phyloP scores from a whole-genome alignment of 2,888 invertebrate genomes.

The Malthinus flaveolus region DNA sequence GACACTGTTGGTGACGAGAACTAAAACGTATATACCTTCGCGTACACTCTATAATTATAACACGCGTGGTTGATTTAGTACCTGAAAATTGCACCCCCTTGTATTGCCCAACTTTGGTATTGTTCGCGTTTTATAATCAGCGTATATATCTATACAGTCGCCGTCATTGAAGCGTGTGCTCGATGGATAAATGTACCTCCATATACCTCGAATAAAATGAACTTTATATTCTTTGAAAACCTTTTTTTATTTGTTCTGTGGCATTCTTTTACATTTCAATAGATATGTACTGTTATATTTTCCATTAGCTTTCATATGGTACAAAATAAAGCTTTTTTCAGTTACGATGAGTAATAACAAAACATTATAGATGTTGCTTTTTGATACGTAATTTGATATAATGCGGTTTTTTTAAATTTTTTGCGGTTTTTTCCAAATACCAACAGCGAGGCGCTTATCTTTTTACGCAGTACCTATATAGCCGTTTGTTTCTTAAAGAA shows the following conservation, averaged over 20 bases:
- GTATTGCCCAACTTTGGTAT: slow-evolving; percentile 33
- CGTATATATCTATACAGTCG: slow-evolving; percentile 28
- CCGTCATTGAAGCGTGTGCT: slow-evolving; percentile 32
- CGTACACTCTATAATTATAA: slow-evolving; percentile 30
- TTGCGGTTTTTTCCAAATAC: not conserved
- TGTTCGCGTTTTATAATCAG: slow-evolving; percentile 36
- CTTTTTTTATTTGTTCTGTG: slow-evolving; percentile 35
- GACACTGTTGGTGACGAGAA: slow-evolving; percentile 34
- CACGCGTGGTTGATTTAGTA: slow-evolving; percentile 35
- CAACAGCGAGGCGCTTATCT: too few relatives aligned
- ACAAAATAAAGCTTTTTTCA: slow-evolving; percentile 23
- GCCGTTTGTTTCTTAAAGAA: too few relatives aligned
- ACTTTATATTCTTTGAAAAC: slow-evolving; percentile 28
- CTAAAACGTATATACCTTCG: slow-evolving; percentile 20
- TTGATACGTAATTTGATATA: slow-evolving; percentile 14
- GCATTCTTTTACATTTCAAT: slow-evolving; percentile 36
- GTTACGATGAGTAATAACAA: slow-evolving; percentile 16
- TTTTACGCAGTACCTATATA: too few relatives aligned
- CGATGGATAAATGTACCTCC: slow-evolving; percentile 33
- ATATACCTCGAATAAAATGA: slow-evolving; percentile 27
- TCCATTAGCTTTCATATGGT: slow-evolving; percentile 27
- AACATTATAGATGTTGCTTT: slow-evolving; percentile 7
- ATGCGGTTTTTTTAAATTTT: not conserved
- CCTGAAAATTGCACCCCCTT: slow-evolving; percentile 33
- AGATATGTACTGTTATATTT: slow-evolving; percentile 32